A percentile compares a stretch with the other conserved stretches of the same genome.
phyloP scores from a whole-genome alignment of 2,888 invertebrate genomes.

The Chaetogeoica ovagalla region DNA sequence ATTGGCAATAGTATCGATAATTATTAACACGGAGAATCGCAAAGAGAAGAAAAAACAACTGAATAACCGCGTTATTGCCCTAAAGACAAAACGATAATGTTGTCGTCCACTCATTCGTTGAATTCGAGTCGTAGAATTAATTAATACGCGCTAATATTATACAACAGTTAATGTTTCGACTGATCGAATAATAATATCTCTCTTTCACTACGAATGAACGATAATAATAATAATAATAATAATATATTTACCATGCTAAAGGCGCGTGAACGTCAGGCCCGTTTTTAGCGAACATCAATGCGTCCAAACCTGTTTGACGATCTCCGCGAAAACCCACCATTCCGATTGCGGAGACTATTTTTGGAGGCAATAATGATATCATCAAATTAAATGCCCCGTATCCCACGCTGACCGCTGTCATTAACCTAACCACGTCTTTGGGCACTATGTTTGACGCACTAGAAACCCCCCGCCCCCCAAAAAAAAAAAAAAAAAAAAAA shows the following conservation, averaged over 20 bases:
- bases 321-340: conserved; percentile 68
- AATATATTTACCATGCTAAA: conserved; percentile 64
- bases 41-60: too few relatives aligned
- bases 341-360: not conserved
- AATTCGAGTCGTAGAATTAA: too few relatives aligned
- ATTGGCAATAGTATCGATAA: too few relatives aligned
- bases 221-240: too few relatives aligned
- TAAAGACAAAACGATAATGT: too few relatives aligned
- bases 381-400: conserved; percentile 72
- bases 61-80: too few relatives aligned
- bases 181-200: not conserved
- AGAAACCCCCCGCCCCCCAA: too few relatives aligned
- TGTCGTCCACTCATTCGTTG: too few relatives aligned
- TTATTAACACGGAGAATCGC: too few relatives aligned
- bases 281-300: conserved; percentile 66
- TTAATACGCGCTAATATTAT: too few relatives aligned
- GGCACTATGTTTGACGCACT: conserved; percentile 61
- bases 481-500: too few relatives aligned
- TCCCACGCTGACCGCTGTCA: conserved; percentile 72
- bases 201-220: not conserved
- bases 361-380: conserved; percentile 67
- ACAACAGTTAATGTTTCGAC: not conserved
- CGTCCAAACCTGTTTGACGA: conserved; percentile 64
- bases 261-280: conserved; percentile 71
- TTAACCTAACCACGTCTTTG: conserved; percentile 60